These are phyloP conservation scores for Galago senegalensis DNA, from an alignment of 2,797 vertebrate genomes.

Conservation along the genomic window DNA sequence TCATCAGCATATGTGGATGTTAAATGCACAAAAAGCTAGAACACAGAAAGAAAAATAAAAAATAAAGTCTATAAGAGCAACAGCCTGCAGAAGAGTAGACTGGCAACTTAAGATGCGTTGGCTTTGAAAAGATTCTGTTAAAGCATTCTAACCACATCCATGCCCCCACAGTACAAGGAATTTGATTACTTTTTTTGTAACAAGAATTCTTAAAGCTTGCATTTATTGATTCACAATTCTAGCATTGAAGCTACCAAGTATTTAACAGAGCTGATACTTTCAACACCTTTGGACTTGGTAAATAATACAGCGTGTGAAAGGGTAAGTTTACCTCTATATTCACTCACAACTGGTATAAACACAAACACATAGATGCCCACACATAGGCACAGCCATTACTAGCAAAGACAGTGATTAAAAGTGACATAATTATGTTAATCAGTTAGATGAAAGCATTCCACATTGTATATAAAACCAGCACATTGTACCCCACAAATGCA, in stretches of 20 bases:
- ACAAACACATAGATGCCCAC: background rate
- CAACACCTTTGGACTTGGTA: background rate
- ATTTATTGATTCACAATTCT: slow-evolving; percentile 45
- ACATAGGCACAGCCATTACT: background rate
- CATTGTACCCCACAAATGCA: too few relatives aligned
- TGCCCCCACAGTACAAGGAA: background rate
- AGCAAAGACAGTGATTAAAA: background rate
- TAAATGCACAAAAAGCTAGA: background rate
- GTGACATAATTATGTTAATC: too few relatives aligned
- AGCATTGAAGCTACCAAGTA: background rate
- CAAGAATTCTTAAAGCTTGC: background rate
- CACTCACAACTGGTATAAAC: background rate
- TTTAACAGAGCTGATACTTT: background rate
- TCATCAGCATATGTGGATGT: background rate
- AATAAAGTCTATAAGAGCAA: background rate
- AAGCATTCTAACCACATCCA: background rate
- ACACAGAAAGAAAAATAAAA: background rate
- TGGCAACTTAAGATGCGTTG: background rate
- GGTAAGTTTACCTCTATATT: background rate
- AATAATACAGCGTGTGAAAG: background rate
- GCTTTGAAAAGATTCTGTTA: background rate
- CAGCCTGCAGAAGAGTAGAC: background rate
- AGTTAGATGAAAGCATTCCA: too few relatives aligned
- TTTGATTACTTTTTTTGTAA: slow-evolving; percentile 40
- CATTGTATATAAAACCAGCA: too few relatives aligned